Evolutionary conservation across 2,797 vertebrate genomes (phyloP), one percentile per base, ranked within the genome.

Genomic region (Semotilus atromaculatus): DNA sequence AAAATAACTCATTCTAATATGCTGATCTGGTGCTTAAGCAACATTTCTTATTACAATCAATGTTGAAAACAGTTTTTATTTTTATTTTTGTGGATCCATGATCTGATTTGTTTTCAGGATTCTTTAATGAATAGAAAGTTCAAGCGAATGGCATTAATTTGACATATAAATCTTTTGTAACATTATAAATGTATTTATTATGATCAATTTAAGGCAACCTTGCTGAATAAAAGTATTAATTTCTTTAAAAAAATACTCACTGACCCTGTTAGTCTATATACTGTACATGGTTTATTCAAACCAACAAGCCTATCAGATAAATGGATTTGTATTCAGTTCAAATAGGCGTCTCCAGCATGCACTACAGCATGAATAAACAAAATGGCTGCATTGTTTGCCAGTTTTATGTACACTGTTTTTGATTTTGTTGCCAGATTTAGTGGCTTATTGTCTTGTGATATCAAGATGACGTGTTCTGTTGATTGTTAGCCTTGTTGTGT

Each of bases 381-480:
- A 67, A 40, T 16, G 60, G 1, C 23, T 53, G 45, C 78, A 26
- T 34, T 68, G 62, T 68, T 64, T 43, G 58, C 9, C 58, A 62
- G 76, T 78, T 64, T 80, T 51, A 66, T 48, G 21, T 68, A 48
- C 16, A 40, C 78, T 66, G 36, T n/a, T 51, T 45, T 36, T 68
- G 23, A 43, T 23, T 62, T 31, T 80, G 60, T 51, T 67, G 36
- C 62, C 53, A 40, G 14, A 60, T 62, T 48, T 48, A 48, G 45
- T 48, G 14, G 14, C 45, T 26, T 60, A 31, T 13, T 53, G 45
- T 53, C 29, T 53, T 53, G 71, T 53, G 48, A 51, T 55, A 10
- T 74, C 48, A 53, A 74, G 43, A 45, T 45, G 19, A 53, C 2
- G 19, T 53, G 10, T 74, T 36, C 31, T 31, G 45, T 31, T 31